Base-by-base conservation (phyloP, 2,113 vertebrate genomes). In the Xyliphius kryptos region DNA sequence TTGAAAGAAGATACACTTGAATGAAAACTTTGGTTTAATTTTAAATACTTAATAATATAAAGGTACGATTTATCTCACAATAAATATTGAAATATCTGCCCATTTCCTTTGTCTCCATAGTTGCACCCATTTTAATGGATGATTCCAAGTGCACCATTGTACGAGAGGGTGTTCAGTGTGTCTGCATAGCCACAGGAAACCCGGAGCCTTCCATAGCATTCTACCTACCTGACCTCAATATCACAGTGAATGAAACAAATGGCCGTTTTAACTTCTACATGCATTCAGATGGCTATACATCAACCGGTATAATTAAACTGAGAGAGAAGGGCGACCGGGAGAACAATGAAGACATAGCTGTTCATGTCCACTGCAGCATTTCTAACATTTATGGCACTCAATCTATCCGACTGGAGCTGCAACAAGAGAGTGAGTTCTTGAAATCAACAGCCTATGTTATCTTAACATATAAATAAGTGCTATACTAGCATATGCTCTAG, bases 401-500 rank as follows among this genome's bases (percentile, higher is more conserved):
- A 70, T 89, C 81, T 37, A 74, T 92, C 5, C 89, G 82, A 21
- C 80, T 95, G 67, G 88, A 89, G 56, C 87, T 95, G 17, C 91
- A 94, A 77, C 91, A 93, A 72, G 87, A 93, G 73, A 89, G 92
- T 94, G 81, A 90, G 91, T 87, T 3, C n/a, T n/a, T n/a, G n/a
- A n/a, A n/a, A n/a, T n/a, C n/a, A n/a, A n/a, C n/a, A n/a, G n/a
- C n/a, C n/a, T n/a, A n/a, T n/a, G n/a, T n/a, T n/a, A n/a, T n/a
- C n/a, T n/a, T n/a, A n/a, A n/a, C n/a, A n/a, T n/a, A n/a, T n/a
- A n/a, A n/a, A n/a, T n/a, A n/a, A n/a, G n/a, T n/a, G n/a, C n/a
- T n/a, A n/a, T n/a, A n/a, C n/a, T n/a, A n/a, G n/a, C n/a, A n/a
- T n/a, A n/a, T n/a, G n/a, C n/a, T n/a, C n/a, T n/a, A n/a, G n/a